Evolutionary conservation across 2,113 vertebrate genomes (phyloP), one percentile per base, ranked within the genome.

Genomic region (Struthio camelus): DNA sequence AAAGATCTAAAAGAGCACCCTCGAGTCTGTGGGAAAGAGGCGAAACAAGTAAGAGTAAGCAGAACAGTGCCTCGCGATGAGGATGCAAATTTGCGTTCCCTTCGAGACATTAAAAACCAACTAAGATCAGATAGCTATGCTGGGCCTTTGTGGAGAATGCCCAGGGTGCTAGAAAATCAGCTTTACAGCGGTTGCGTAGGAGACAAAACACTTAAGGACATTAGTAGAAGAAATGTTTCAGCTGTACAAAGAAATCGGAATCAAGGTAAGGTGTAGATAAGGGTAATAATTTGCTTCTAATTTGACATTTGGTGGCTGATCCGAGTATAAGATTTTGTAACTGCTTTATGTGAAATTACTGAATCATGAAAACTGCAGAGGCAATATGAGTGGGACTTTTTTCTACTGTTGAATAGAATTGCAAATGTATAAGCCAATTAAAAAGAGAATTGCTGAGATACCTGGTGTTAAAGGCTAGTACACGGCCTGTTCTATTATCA

Each of bases 1-100:
- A 98, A 98, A 85, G 99, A 99, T 50, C 98, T 98, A 40, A 94
- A 91, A 46, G 96, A 98, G 62, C 99, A 99, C 73, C 99, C 99
- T 6, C 94, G 80, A 53, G 69, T 98, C 46, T 99, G 99, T 46
- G 98, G 98, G 13, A 97, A 95, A 71, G 96, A 98, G 4, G 96
- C 89, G 18, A 96, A 98, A 80, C 97, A 96, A 19, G 98, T 94
- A 53, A 97, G 97, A 95, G 98, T 96, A 16, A 85, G 91, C 79
- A 85, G 96, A 53, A 65, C 94, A 13, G 95, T 66, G 3, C 69
- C 82, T 5, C 9, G 11, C 1, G 48, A 53, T 1, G 85, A 79
- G 9, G 86, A 80, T 3, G 97, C 93, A 59, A 88, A 97, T 17
- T 98, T 98, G 98, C 97, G 94, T 14, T 93, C 98, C 40, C 90